Conservation (phyloP, 2,888 invertebrate genomes). For the Xestia xanthographa region DNA sequence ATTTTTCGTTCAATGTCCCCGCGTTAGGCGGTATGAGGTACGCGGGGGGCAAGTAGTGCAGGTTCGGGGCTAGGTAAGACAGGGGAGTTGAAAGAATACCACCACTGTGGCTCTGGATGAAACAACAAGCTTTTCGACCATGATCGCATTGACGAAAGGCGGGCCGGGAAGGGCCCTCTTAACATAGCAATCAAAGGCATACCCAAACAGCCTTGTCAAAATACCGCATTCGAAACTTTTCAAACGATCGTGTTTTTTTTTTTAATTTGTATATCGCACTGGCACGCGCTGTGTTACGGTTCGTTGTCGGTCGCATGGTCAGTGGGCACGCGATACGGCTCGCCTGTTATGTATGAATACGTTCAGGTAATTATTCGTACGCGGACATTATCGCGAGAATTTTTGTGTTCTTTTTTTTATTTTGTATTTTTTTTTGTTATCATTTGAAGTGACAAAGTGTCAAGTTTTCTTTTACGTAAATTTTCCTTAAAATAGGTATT, state of each 20-base stretch:
- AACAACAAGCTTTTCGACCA: too few relatives aligned
- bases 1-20: too few relatives aligned
- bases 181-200: not conserved
- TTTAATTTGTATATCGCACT: conserved; percentile 52
- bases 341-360: conserved; percentile 42
- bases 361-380: conserved; percentile 37
- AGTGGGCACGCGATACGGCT: conserved; percentile 59
- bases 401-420: conserved; percentile 24
- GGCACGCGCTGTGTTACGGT: conserved; percentile 54
- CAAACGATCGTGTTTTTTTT: conserved; percentile 32
- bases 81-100: too few relatives aligned
- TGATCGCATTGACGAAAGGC: too few relatives aligned
- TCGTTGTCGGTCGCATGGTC: conserved; percentile 56
- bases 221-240: conserved; percentile 16
- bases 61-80: too few relatives aligned
- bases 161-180: too few relatives aligned
- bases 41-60: too few relatives aligned
- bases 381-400: conserved; percentile 32
- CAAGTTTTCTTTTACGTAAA: not conserved
- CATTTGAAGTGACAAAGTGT: not conserved
- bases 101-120: too few relatives aligned
- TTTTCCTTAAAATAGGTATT: too few relatives aligned
- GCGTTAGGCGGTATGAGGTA: too few relatives aligned
- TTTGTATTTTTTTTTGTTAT: not conserved
- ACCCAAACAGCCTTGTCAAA: conserved; percentile 11